A percentile compares a stretch with the other conserved stretches of the same genome.
phyloP scores from a whole-genome alignment of 2,888 invertebrate species.

The Chydorus sphaericus region DNA sequence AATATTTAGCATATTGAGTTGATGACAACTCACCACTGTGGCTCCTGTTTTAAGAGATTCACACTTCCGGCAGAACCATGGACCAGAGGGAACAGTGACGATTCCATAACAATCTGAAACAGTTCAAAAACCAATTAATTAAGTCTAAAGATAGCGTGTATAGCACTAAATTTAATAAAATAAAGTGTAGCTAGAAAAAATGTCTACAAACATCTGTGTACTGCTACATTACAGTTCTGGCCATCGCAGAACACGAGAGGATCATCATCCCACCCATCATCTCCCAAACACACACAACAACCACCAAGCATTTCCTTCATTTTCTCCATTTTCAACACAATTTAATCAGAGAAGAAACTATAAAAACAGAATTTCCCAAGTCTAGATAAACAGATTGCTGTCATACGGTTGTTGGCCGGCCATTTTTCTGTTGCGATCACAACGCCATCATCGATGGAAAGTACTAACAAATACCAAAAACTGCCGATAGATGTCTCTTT shows the following conservation, averaged over 20 bases:
- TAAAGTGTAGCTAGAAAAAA: neutral
- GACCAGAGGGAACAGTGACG: slow-evolving; percentile 92
- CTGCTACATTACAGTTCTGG: slow-evolving; percentile 92
- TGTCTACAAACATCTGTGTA: slow-evolving; percentile 69
- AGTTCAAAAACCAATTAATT: slow-evolving; percentile 7
- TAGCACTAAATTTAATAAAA: neutral
- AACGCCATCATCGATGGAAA: too few species aligned
- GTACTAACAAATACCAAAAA: too few species aligned
- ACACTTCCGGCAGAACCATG: slow-evolving; percentile 96
- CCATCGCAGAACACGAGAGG: slow-evolving; percentile 99
- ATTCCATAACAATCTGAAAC: slow-evolving; percentile 89
- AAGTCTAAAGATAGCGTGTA: neutral
- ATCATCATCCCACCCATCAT: slow-evolving; percentile 95
- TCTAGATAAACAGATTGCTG: too few species aligned
- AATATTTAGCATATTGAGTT: slow-evolving; percentile 12
- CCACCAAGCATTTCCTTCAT: slow-evolving; percentile 90
- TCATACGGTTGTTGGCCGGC: too few species aligned
- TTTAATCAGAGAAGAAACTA: too few species aligned
- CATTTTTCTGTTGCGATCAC: too few species aligned
- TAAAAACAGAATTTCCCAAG: neutral
- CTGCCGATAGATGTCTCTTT: too few species aligned
- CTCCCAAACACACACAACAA: slow-evolving; percentile 62
- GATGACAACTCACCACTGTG: slow-evolving; percentile 56
- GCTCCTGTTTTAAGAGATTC: slow-evolving; percentile 83
- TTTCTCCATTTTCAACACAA: neutral